Evolutionary conservation across 1,140 invertebrate species (phyloP).

Genomic region (Nylanderia fulva): DNA sequence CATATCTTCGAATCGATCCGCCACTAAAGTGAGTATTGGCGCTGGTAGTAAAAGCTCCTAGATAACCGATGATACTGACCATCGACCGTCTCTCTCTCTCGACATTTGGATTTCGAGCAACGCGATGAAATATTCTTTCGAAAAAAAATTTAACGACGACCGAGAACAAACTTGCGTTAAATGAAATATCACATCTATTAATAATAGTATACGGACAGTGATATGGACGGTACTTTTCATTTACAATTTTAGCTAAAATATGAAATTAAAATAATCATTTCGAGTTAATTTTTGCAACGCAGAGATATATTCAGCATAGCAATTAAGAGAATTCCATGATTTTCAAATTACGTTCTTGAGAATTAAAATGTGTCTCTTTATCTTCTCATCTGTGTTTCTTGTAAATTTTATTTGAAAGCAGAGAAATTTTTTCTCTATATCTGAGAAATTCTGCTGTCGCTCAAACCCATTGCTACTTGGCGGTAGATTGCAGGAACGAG

Average conservation of each 20-base stretch:
- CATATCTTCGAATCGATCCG: conserved; percentile 86
- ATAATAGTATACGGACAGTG: background rate
- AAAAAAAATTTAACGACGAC: background rate
- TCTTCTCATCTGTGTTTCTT: background rate
- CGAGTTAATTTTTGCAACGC: background rate
- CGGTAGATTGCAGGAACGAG: conserved; percentile 71
- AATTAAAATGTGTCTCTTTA: background rate
- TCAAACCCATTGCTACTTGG: conserved; percentile 65
- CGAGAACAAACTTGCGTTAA: background rate
- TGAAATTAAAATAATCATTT: background rate
- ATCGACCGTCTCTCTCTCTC: conserved; percentile 69
- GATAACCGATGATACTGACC: conserved; percentile 76
- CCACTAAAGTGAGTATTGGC: conserved; percentile 85
- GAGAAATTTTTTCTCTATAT: background rate
- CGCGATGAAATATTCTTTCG: background rate
- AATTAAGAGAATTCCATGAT: background rate
- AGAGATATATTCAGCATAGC: background rate
- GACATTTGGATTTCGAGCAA: conserved; percentile 66
- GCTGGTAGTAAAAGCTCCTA: conserved; percentile 83
- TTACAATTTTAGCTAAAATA: background rate
- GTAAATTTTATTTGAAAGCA: background rate
- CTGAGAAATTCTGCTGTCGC: background rate
- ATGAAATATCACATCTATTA: background rate
- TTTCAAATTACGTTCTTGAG: background rate
- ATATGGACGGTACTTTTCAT: background rate